Evolutionary conservation across 2,888 invertebrate genomes (phyloP), one percentile per base, ranked within the genome.

Genomic region (Digitonthophagus gazella): DNA sequence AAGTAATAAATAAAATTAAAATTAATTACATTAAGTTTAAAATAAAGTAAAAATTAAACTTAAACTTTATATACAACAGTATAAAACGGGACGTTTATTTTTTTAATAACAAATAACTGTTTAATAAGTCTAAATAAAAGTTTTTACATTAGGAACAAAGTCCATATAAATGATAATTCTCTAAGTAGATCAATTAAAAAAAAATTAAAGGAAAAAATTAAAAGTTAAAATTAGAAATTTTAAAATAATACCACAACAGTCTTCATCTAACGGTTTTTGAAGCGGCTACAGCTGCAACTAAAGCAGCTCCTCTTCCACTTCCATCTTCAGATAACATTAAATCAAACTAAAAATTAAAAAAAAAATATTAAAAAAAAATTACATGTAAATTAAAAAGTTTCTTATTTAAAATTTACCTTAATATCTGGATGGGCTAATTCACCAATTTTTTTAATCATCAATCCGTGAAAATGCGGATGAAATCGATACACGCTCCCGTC

Each of bases 401-500:
- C 22, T 61, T 56, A 44, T n/a, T n/a, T n/a, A n/a, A n/a, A 14
- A 8, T 58, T 79, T 79, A 93, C 93, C 86, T 90, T 88, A 74
- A 93, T 86, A 71, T 89, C 89, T 0, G 93, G 91, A 71, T 87
- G 87, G 58, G 93, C 88, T 71, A 97, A 86, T 77, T 90, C 86
- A 66, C 87, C 84, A 75, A 96, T 95, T 84, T 95, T 96, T 76
- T 93, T 92, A 78, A 91, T 91, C 96, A 98, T 97, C 78, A 97
- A 89, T 82, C 94, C 89, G 83, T 97, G 96, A 88, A 98, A 98
- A 84, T 95, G 93, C 4, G 98, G 98, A 84, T 98, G 98, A 87
- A 93, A 97, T 77, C 97, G 90, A 85, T 97, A 98, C 15, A 98
- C 93, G 72, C 97, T 96, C 73, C 98, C 98, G 83, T 98, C 98